Conservation (phyloP, 2,113 vertebrate genomes). For the Edolisoma coerulescens region DNA sequence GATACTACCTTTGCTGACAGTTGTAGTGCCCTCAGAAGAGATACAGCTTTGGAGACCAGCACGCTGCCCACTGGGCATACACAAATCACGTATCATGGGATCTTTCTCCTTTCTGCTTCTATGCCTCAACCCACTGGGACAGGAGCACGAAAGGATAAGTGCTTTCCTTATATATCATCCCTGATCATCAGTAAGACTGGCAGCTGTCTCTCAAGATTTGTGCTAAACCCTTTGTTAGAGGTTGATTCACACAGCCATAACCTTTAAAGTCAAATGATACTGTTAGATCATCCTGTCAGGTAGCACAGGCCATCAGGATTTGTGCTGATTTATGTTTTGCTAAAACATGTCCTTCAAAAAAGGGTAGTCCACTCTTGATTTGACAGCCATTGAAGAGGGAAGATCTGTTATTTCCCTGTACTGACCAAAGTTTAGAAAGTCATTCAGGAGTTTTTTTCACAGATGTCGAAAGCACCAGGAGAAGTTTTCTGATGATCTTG, state of each 20-base stretch:
- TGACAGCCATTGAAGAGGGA: background rate
- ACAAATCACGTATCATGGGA: background rate
- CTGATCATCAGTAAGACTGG: background rate
- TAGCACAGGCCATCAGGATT: background rate
- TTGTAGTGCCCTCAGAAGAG: background rate
- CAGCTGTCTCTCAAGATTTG: conserved; percentile 29
- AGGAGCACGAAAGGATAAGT: background rate
- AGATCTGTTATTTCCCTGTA: background rate
- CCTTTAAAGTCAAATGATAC: background rate
- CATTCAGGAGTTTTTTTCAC: background rate
- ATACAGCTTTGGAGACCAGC: background rate
- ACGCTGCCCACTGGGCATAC: background rate
- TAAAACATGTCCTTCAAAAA: background rate
- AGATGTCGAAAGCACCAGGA: background rate
- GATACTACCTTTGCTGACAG: background rate
- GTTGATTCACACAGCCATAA: background rate
- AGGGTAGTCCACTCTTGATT: background rate
- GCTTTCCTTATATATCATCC: background rate
- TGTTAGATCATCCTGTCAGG: background rate
- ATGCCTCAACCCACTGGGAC: background rate
- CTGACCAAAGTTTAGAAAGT: background rate
- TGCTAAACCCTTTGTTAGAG: background rate
- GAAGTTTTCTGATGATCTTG: background rate
- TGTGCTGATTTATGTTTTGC: background rate
- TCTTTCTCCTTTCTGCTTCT: background rate